A percentile compares a stretch with the other conserved stretches of the same genome.
phyloP scores from a whole-genome alignment of 2,113 vertebrate species.

The Xenopus tropicalis region UCB_Xtro_10.0 CM004443.2:199254001-199254500 shows the following conservation, averaged over 20 bases:
- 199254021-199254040: too few relatives aligned
- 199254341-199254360: slow-evolving; percentile 31
- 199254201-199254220: slow-evolving; percentile 51
- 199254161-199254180: slow-evolving; percentile 59
- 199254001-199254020: too few relatives aligned
- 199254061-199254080: too few relatives aligned
- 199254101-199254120: slow-evolving; percentile 48
- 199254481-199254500: too few relatives aligned
- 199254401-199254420: not conserved
- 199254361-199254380: slow-evolving; percentile 24
- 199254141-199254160: slow-evolving; percentile 60
- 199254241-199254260: slow-evolving; percentile 39
- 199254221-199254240: slow-evolving; percentile 20
- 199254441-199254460: too few relatives aligned
- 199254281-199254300: not conserved
- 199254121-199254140: slow-evolving; percentile 65
- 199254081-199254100: too few relatives aligned
- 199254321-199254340: slow-evolving; percentile 1
- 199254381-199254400: not conserved
- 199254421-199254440: too few relatives aligned
- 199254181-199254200: slow-evolving; percentile 58
- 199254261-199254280: slow-evolving; percentile 50
- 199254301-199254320: slow-evolving; percentile 28
- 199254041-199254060: too few relatives aligned
- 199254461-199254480: too few relatives aligned